A percentile compares a stretch with the other conserved stretches of the same genome.
Conservation (phyloP, 1,140 invertebrate genomes). For the Drosophila gunungcola region DNA sequence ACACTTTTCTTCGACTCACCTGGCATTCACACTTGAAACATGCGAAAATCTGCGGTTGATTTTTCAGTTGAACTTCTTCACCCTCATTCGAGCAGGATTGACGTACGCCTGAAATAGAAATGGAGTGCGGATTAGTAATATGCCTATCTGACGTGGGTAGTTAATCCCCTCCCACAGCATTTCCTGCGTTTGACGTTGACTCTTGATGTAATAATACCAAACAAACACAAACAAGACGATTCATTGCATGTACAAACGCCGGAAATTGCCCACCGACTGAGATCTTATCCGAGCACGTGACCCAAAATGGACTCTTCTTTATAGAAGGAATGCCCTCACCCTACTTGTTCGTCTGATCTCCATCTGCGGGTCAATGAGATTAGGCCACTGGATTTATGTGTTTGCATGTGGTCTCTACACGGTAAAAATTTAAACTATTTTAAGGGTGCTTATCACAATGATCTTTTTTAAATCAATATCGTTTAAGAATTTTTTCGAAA, state of each 20-base stretch:
- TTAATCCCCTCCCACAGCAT: constrained; percentile 38
- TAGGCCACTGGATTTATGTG: constrained; percentile 58
- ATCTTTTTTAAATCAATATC: no score
- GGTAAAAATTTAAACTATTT: neutral
- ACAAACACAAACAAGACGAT: constrained; percentile 66
- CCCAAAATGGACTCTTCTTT: constrained; percentile 46
- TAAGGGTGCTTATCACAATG: neutral
- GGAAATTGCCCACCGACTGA: constrained; percentile 79
- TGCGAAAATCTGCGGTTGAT: constrained; percentile 64
- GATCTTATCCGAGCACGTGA: constrained; percentile 80
- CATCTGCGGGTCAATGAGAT: constrained; percentile 62
- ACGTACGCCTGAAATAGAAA: constrained; percentile 60
- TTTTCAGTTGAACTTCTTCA: constrained; percentile 66
- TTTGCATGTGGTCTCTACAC: constrained; percentile 23
- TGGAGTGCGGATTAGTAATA: constrained; percentile 15
- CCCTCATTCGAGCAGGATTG: constrained; percentile 79
- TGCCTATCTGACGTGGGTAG: constrained; percentile 9
- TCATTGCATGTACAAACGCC: constrained; percentile 74
- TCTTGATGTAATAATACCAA: constrained; percentile 56
- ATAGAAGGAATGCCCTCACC: neutral
- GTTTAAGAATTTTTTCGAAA: no score
- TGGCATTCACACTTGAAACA: constrained; percentile 79
- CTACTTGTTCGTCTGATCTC: constrained; percentile 23
- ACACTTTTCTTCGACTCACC: constrained; percentile 48
- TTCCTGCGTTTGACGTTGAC: constrained; percentile 52